Conservation (phyloP, 2,888 invertebrate genomes). For the Gibbula magus region DNA sequence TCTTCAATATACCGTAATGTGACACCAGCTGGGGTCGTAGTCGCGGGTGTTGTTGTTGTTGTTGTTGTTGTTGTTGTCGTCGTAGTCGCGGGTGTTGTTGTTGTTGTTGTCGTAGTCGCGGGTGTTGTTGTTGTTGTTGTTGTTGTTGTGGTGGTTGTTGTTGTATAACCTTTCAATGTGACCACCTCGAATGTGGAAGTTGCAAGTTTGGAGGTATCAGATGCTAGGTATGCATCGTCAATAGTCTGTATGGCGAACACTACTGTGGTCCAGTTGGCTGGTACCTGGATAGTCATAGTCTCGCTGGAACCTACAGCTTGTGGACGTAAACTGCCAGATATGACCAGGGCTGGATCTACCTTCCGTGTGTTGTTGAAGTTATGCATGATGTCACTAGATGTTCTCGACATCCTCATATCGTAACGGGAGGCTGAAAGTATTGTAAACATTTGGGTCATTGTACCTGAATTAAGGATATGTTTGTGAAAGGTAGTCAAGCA, state of each 20-base stretch:
- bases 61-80: background rate
- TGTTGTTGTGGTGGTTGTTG: background rate
- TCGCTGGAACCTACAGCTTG: background rate
- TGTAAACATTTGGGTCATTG: no score
- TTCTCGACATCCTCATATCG: no score
- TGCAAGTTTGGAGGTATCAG: background rate
- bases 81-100: background rate
- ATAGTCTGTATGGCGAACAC: background rate
- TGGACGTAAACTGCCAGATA: background rate
- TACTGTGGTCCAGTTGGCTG: background rate
- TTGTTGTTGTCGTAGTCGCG: background rate
- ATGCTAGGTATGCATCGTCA: background rate
- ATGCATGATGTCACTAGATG: no score
- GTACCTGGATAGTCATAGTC: background rate
- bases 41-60: background rate
- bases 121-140: background rate
- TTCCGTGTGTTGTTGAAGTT: no score
- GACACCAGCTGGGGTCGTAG: background rate
- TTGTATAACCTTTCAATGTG: background rate
- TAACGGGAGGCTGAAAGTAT: no score
- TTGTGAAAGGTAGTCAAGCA: no score
- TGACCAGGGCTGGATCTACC: no score
- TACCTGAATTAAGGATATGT: no score
- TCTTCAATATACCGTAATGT: no score
- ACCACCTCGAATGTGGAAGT: background rate